Base-by-base conservation (phyloP, 2,113 vertebrate genomes). In the Protobothrops flavoviridis region DNA sequence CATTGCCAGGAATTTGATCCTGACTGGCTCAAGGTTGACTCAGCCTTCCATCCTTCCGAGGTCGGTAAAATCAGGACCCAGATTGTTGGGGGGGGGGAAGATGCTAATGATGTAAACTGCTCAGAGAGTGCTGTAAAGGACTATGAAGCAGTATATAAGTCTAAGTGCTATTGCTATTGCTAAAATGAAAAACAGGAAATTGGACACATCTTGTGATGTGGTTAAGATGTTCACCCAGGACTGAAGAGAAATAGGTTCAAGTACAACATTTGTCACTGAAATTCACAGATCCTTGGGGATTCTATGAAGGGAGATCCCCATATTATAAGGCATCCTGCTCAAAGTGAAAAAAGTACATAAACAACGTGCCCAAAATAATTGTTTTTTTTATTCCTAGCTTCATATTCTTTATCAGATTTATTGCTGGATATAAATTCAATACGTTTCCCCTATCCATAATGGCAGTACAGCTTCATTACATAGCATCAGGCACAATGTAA, bases 331-430 rank as follows among this genome's bases (percentile, higher is more conserved):
- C 33, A 39, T 43, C 74, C 33, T 81, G 15, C 33, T 43, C 33
- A 10, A 81, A 20, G 20, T 43, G 74, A 81, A 81, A 81, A 43
- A 39, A 81, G n/a, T 81, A 6, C 69, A 81, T 20, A 96, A 95
- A 81, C 39, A 17, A 43, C 3, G 10, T 43, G 7, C 33, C 17
- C 17, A 21, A 81, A 43, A 43, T 21, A 81, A 3, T 81, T 39
- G 6, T 20, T 0, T 39, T 39, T 81, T 81, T 81, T 81, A 33
- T 39, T 39, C 69, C n/a, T 81, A 17, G 69, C 69, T 39, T 39
- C 17, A 81, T 39, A 39, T 81, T 81, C 69, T 81, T 81, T 81
- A 81, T 81, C 17, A 20, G 74, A 43, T 81, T 81, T 81, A 81
- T 39, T 81, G 7, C n/a, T 81, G 74, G 74, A 43, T 81, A 8